Evolutionary conservation across 2,113 vertebrate species (phyloP).

Genomic region (Argyrosomus japonicus): DNA sequence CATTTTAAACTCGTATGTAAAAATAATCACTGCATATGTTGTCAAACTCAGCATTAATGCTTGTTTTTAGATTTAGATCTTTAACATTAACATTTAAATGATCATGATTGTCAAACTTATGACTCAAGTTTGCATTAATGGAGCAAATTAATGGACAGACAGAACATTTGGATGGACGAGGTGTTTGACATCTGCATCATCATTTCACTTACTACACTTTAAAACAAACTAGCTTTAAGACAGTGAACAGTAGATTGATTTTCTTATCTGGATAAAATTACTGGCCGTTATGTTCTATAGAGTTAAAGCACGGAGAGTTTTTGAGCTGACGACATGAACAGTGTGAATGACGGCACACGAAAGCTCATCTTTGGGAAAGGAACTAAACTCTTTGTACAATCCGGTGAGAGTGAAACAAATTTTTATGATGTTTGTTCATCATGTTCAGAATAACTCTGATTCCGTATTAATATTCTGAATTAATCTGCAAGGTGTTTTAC

Average conservation of each 20-base stretch:
- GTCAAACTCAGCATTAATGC: too few relatives aligned
- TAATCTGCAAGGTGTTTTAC: too few relatives aligned
- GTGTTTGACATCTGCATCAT: not conserved
- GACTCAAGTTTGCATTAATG: not conserved
- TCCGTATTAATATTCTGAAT: too few relatives aligned
- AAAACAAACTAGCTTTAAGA: too few relatives aligned
- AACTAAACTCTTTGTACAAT: constrained; percentile 18
- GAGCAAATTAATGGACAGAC: not conserved
- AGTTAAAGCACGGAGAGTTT: not conserved
- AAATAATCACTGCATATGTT: too few relatives aligned
- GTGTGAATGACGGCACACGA: constrained; percentile 16
- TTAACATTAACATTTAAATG: too few relatives aligned
- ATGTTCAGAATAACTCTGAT: too few relatives aligned
- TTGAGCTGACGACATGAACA: not conserved
- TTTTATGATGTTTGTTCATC: too few relatives aligned
- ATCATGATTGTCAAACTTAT: not conserved
- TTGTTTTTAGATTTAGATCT: not conserved
- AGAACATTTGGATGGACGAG: not conserved
- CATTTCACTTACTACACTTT: not conserved
- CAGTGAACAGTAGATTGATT: not conserved
- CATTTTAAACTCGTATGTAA: too few relatives aligned
- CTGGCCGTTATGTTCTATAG: not conserved
- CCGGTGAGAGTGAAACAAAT: constrained; percentile 11
- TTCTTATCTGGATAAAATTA: not conserved
- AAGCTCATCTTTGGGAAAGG: constrained; percentile 38